Base-by-base conservation (phyloP, 2,113 vertebrate genomes). In the Seriola quinqueradiata region DNA sequence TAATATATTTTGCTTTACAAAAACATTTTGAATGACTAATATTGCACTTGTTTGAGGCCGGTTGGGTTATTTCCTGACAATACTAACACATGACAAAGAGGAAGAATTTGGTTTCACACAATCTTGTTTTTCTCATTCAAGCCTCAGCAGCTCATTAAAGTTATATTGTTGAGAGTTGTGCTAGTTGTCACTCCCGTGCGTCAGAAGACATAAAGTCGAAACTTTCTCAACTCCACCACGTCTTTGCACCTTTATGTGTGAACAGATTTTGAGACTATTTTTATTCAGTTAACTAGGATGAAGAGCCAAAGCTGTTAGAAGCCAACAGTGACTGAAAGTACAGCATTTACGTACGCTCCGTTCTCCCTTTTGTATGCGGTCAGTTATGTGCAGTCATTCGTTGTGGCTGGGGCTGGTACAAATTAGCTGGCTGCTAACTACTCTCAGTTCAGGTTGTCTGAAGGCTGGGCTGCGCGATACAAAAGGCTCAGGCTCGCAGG, bases 331-430 rank as follows among this genome's bases (percentile, higher is more conserved):
- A 42, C 0, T 3, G 7, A 25, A 32, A 59, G n/a, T 34, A 28
- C 2, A 36, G n/a, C 2, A 14, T 50, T 10, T 14, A 16, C 28
- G 5, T 38, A 8, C 6, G 12, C 52, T 57, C 13, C 55, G 59
- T 16, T 28, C 6, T 66, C 12, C 70, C 12, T 72, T 70, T 70
- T 57, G 48, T 46, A 21, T 46, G 32, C n/a, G 42, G 25, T 76
- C n/a, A 40, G 3, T 77, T 71, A 3, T 77, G 48, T 52, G 8
- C 11, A 8, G 16, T 16, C 7, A n/a, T 34, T 58, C 5, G 11
- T 46, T 50, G 60, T 60, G 8, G 38, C 28, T 16, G 14, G 21
- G 21, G 44, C 23, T 55, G 23, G 63, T 7, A 42, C 19, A 50
- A 34, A 81, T 61, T 23, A 55, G 36, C 28, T 42, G 11, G 28